Evolutionary conservation across 2,888 invertebrate genomes (phyloP), one percentile per base, ranked within the genome.

Genomic region (Bedellia somnulentella): DNA sequence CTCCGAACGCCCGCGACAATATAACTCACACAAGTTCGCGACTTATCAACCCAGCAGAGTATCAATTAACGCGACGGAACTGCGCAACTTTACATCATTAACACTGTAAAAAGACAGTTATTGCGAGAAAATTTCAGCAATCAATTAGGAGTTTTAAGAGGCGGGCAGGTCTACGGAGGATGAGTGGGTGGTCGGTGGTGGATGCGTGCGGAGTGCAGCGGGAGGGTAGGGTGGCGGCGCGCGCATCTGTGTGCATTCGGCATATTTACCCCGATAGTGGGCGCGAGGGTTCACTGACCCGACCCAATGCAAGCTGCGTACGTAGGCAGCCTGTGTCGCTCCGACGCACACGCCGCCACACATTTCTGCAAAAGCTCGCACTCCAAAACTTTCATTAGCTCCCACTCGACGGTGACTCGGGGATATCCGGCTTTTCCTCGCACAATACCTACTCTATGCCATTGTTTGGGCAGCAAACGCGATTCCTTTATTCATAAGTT

Each of bases 181-280:
- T 31, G 38, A 26, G 17, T 23, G 27, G 23, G 31, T 30, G 23
- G 17, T 27, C 27, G 31, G 35, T 22, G 8, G 15, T n/a, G 24
- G 15, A n/a, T 3, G 29, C 31, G 27, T 29, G 35, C 32, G 28
- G 14, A 32, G 30, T 22, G 29, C 30, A 24, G 32, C 29, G 38
- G 38, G 39, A 34, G 34, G 40, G 33, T 29, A 22, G 44, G 43
- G 47, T 50, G 52, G 53, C 66, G 62, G 71, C 68, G 71, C 71
- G 73, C 71, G 75, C 63, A 66, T 67, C 70, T 68, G 68, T 71
- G 73, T 71, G 73, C 75, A 75, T 71, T 73, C 71, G 73, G 73
- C 71, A 71, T 73, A 73, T 75, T 75, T 75, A 71, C 71, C 71
- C 70, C 66, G 67, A 70, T 68, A 62, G 67, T 63, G 66, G 68